Evolutionary conservation across 2,888 invertebrate species (phyloP).

Genomic region (Amiota mariae): DNA sequence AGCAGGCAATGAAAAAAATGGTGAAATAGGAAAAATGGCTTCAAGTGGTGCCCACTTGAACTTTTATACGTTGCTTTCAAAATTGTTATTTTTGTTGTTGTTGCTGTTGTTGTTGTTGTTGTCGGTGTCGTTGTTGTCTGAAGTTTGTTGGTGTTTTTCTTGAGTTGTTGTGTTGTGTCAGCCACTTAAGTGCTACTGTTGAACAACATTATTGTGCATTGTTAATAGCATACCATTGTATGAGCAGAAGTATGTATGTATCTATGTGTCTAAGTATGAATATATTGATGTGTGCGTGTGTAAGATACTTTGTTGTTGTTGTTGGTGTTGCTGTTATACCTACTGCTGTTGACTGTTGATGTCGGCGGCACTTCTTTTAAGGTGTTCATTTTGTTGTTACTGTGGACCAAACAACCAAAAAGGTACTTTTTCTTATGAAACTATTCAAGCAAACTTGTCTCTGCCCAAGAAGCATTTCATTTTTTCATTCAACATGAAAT

Average conservation of each 20-base stretch:
- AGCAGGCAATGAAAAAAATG: conserved; percentile 14
- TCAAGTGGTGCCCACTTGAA: conserved; percentile 19
- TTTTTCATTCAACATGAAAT: not conserved
- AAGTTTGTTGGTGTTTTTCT: not conserved
- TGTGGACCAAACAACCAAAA: conserved; percentile 3
- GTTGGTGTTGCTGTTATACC: not conserved
- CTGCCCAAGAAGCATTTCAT: not conserved
- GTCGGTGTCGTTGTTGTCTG: conserved; percentile 5
- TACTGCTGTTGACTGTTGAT: not conserved
- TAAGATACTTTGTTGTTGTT: not conserved
- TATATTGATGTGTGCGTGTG: too few relatives aligned
- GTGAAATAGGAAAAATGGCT: conserved; percentile 27
- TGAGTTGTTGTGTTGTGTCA: conserved; percentile 2
- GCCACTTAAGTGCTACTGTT: conserved; percentile 21
- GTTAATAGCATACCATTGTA: conserved; percentile 13
- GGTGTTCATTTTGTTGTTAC: not conserved
- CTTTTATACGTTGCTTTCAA: conserved; percentile 1
- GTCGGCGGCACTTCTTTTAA: conserved; percentile 5
- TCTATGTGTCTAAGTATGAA: too few relatives aligned
- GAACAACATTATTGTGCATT: conserved; percentile 22
- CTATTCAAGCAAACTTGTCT: not conserved
- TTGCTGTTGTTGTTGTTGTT: not conserved
- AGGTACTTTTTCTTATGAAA: conserved; percentile 9
- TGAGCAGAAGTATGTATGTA: too few relatives aligned
- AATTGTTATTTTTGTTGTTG: not conserved